phyloP scores from a whole-genome alignment of 1,140 invertebrate species.

The Coptotermes formosanus region DNA sequence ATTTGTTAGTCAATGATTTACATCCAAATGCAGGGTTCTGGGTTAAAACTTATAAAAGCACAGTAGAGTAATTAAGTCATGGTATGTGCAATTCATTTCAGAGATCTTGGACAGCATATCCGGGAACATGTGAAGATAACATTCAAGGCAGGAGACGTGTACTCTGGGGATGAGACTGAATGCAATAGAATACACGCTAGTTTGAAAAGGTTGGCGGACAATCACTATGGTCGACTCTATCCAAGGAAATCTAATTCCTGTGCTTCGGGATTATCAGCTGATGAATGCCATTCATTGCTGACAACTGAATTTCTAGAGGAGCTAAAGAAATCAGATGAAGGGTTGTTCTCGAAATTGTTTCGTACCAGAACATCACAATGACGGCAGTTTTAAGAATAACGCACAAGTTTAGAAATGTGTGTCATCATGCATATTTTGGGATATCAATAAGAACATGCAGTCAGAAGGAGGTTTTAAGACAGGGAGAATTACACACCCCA shows the following conservation, averaged over 20 bases:
- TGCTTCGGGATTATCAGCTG: conserved; percentile 64
- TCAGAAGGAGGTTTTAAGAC: not conserved
- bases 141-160: conserved; percentile 60
- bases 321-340: conserved; percentile 58
- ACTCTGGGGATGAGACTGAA: conserved; percentile 53
- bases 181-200: conserved; percentile 66
- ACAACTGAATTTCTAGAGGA: conserved; percentile 68
- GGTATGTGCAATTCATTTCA: conserved; percentile 48
- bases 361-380: conserved; percentile 39
- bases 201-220: conserved; percentile 67
- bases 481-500: conserved; percentile 56
- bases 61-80: not conserved
- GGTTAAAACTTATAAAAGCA: not conserved
- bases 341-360: conserved; percentile 53
- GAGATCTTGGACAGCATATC: conserved; percentile 74
- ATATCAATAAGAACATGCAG: not conserved
- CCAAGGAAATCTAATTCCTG: conserved; percentile 55
- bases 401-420: not conserved
- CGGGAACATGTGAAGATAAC: conserved; percentile 64
- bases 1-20: not conserved
- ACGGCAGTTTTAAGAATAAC: not conserved
- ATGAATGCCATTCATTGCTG: conserved; percentile 69
- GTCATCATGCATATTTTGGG: not conserved
- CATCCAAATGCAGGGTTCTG: not conserved
- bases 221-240: conserved; percentile 68